Conservation (phyloP, 1,140 invertebrate genomes). For the Sarcophaga peregrina region DNA sequence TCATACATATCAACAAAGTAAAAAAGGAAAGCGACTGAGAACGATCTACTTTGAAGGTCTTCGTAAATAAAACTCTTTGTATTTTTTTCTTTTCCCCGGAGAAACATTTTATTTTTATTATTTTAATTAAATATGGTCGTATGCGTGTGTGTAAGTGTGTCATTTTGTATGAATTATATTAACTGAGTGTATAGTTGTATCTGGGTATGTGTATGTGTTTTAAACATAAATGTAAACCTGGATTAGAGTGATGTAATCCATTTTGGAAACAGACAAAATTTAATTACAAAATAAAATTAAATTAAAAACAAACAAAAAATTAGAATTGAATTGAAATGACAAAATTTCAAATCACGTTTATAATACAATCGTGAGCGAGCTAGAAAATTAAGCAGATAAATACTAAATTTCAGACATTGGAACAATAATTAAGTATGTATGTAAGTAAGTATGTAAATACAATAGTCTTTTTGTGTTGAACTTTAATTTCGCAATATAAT, state of each 20-base stretch:
- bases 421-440: slow-evolving; percentile 24
- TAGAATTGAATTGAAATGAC: slow-evolving; percentile 10
- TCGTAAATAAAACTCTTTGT: slow-evolving; percentile 56
- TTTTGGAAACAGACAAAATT: slow-evolving; percentile 32
- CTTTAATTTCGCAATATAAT: slow-evolving; percentile 15
- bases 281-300: too few species aligned
- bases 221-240: slow-evolving; percentile 37
- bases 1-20: too few species aligned
- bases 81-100: slow-evolving; percentile 58
- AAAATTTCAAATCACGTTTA: slow-evolving; percentile 40
- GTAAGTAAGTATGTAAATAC: too few species aligned
- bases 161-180: background rate
- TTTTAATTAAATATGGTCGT: slow-evolving; percentile 53
- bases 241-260: slow-evolving; percentile 39
- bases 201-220: background rate
- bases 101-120: slow-evolving; percentile 61
- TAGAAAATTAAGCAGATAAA: background rate
- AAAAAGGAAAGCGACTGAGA: too few species aligned
- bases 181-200: background rate
- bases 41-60: too few species aligned
- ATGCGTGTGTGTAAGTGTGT: slow-evolving; percentile 64
- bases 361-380: slow-evolving; percentile 41
- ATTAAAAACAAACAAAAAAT: slow-evolving; percentile 13
- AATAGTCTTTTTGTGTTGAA: background rate
- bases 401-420: slow-evolving; percentile 10